Evolutionary conservation across 2,888 invertebrate species (phyloP), one percentile per base, ranked within the genome.

Genomic region (Sarcophaga rosellei): DNA sequence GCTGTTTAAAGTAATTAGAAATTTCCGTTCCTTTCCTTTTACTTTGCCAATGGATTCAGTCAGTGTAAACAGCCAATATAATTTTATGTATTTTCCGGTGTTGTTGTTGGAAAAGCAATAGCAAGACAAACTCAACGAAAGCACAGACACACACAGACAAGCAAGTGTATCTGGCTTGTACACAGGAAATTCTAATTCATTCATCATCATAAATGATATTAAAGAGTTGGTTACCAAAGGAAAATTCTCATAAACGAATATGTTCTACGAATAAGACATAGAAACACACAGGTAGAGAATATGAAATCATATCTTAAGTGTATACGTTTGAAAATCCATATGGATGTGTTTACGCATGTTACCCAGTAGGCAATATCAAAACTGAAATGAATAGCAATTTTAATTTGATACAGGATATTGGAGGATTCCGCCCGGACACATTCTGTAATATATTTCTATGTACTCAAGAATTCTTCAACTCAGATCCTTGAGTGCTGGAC

Each of bases 31-130:
- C 82, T 66, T 61, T 53, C 53, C 53, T 2, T 66, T 61, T 5
- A 11, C 17, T 15, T 23, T 81, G n/a, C 57, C 77, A 23, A 66
- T 25, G 63, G 23, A 70, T 53, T 70, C 75, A 70, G 70, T 65
- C n/a, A 69, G 62, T 75, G 65, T 59, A 82, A 76, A 82, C 57
- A 68, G 68, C 20, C 59, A 57, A 75, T 45, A 69, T 62, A 69
- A 70, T 81, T 75, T 75, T 21, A 75, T 62, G 21, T 59, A 75
- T 76, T 76, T 82, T 82, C 75, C 61, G 70, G 69, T 65, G 15
- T 65, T 35, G 44, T 15, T 12, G 17, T 15, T 17, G 15, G 1
- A 77, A 61, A 25, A 15, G n/a, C 11, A 65, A 65, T 8, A 35
- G 25, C 1, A 65, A 65, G 15, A 65, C 25, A 47, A 73, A 73